These are phyloP conservation scores for Sitta europaea DNA, from an alignment of 2,113 vertebrate genomes.

Conservation along the genomic window DNA sequence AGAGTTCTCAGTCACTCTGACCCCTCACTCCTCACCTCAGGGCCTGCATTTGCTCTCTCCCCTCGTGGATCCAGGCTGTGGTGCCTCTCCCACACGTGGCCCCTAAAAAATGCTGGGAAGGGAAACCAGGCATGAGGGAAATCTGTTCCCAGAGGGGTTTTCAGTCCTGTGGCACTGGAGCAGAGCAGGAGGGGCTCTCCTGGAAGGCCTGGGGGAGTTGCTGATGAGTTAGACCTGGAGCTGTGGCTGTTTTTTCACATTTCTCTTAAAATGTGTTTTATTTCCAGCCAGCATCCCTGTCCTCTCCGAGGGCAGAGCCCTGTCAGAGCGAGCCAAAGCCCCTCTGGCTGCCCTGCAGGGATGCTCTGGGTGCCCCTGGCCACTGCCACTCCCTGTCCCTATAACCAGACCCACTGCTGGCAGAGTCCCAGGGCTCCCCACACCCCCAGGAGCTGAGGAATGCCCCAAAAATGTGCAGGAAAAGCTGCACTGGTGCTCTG, in stretches of 20 bases:
- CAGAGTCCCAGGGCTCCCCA: rapidly evolving
- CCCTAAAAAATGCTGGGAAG: background rate
- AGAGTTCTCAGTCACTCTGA: background rate
- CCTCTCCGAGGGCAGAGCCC: background rate
- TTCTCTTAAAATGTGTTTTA: background rate
- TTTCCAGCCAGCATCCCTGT: background rate
- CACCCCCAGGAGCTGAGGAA: background rate
- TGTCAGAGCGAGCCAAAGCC: background rate
- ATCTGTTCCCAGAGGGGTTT: background rate
- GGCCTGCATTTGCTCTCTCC: background rate
- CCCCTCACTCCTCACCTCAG: background rate
- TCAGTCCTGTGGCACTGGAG: background rate
- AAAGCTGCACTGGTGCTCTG: background rate
- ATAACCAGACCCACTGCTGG: too few species aligned
- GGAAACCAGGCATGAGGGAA: rapidly evolving
- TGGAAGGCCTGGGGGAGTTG: background rate
- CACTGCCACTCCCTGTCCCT: background rate
- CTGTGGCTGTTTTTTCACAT: background rate
- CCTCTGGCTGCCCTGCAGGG: background rate
- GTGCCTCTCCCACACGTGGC: background rate
- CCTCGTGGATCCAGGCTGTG: background rate
- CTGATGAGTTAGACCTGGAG: background rate
- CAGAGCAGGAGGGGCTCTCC: background rate
- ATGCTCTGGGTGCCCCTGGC: background rate
- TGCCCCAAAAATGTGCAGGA: too few species aligned